Conservation (phyloP, 53 echinoderm and acorn worm genomes). For the Antedon mediterranea region DNA sequence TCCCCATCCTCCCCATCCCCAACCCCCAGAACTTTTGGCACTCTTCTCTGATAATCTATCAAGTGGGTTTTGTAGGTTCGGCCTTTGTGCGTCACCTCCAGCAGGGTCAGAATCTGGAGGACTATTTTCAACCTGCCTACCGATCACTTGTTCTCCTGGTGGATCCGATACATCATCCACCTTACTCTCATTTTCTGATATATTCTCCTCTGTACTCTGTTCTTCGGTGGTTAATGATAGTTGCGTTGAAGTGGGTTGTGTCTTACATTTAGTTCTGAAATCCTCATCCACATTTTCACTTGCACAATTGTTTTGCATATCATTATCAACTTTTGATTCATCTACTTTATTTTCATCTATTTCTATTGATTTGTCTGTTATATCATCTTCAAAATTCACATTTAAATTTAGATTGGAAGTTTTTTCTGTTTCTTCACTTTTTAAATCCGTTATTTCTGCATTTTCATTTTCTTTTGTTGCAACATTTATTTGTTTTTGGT, state of each 20-base stretch:
- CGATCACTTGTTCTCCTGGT: neutral
- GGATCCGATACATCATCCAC: neutral
- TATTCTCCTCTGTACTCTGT: neutral
- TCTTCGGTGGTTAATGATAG: neutral
- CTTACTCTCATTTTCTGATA: neutral
- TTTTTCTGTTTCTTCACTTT: too few relatives aligned
- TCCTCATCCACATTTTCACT: conserved; percentile 8
- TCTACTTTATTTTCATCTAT: conserved; percentile 6
- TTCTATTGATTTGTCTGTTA: neutral
- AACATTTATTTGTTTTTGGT: neutral
- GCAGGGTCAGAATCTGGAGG: neutral
- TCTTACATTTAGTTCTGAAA: conserved; percentile 1
- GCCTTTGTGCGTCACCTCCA: neutral
- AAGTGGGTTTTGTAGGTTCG: neutral
- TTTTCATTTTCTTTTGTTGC: too few relatives aligned
- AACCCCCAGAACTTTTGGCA: conserved; percentile 15
- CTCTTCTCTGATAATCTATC: conserved; percentile 7
- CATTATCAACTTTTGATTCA: conserved; percentile 12
- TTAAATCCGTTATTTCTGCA: neutral
- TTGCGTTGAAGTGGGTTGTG: too few relatives aligned
- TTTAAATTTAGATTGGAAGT: too few relatives aligned
- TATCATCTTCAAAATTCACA: neutral
- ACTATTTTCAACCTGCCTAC: neutral
- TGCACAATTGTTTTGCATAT: neutral
- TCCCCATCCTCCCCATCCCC: conserved; percentile 95